A percentile compares a stretch with the other conserved stretches of the same genome.
Evolutionary conservation across 2,888 invertebrate genomes (phyloP).

Genomic region (Papilio protenor): DNA sequence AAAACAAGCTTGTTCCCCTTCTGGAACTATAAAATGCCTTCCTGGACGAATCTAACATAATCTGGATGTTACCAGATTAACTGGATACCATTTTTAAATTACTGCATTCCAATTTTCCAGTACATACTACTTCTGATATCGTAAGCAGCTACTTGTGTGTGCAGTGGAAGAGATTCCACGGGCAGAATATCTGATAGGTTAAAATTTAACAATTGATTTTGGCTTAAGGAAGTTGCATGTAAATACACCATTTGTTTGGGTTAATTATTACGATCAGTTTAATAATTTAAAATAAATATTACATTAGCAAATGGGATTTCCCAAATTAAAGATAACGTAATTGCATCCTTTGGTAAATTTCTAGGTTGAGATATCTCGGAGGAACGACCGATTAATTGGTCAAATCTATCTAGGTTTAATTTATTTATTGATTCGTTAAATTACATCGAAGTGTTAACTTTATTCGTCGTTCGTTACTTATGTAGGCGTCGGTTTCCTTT

Average conservation of each 20-base stretch:
- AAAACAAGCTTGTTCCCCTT: conserved; percentile 3
- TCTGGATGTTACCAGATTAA: neutral
- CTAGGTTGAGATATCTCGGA: conserved; percentile 48
- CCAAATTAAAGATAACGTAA: conserved; percentile 14
- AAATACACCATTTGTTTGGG: neutral
- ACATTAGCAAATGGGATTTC: conserved; percentile 11
- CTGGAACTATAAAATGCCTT: conserved; percentile 4
- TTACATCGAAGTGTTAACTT: neutral
- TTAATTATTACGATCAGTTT: neutral
- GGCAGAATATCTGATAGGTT: neutral
- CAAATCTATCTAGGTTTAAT: conserved; percentile 10
- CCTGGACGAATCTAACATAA: conserved; percentile 2
- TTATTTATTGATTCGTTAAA: conserved; percentile 12
- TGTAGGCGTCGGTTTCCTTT: neutral
- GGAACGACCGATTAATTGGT: conserved; percentile 16
- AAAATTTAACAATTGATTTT: neutral
- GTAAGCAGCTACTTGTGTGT: neutral
- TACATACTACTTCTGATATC: neutral
- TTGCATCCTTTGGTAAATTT: neutral
- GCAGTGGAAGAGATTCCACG: neutral
- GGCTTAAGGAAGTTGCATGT: neutral
- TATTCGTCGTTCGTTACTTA: neutral
- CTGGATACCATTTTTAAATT: neutral
- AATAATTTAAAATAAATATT: neutral
- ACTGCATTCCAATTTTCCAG: neutral